Base-by-base conservation (phyloP, 2,113 vertebrate species). In the Chaetodon trifascialis region DNA sequence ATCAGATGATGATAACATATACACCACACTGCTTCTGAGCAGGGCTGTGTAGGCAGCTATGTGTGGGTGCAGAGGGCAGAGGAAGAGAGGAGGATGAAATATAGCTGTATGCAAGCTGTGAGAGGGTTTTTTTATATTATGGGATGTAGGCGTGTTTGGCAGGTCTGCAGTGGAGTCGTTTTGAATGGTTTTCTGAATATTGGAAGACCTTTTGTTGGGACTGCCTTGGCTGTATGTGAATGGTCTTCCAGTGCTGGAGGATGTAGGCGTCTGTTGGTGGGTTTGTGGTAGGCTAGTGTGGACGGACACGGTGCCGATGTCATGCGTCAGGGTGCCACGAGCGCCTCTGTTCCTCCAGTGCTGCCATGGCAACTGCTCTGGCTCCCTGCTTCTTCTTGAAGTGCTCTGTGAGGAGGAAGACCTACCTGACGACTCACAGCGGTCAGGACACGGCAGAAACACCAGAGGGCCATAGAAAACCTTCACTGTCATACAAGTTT, bases 301-400 rank as follows among this genome's bases (percentile, higher is more conserved):
- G 88, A 66, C 52, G 36, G 62, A 80, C 80, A 85, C 34, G 16
- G 55, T 83, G 83, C 75, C 64, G 49, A 56, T 82, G 89, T 87
- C 81, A 56, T 74, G 83, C 82, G 70, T 88, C 76, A 86, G 55
- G 56, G 58, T 80, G 75, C 81, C 69, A 67, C n/a, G 1, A 72
- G 81, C 49, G 51, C 90, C 88, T 84, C 67, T 63, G 19, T 78
- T 91, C 80, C 79, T 86, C 55, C 59, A 42, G 65, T 86, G 93
- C 90, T 94, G 80, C 93, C 92, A 94, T 94, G 93, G 92, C 92
- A 94, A 94, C 92, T 87, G 89, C 86, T 84, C 77, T 82, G 88
- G 68, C 65, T 91, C 82, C 76, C 63, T 60, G 62, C 62, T 85
- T 88, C 74, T 86, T 74, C 74, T 86, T 74, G 68, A 82, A 84